Percentiles rank a stretch among this genome's conserved stretches.
Evolutionary conservation across 1,140 invertebrate species (phyloP).

Genomic region (Vollenhovia emeryi): DNA sequence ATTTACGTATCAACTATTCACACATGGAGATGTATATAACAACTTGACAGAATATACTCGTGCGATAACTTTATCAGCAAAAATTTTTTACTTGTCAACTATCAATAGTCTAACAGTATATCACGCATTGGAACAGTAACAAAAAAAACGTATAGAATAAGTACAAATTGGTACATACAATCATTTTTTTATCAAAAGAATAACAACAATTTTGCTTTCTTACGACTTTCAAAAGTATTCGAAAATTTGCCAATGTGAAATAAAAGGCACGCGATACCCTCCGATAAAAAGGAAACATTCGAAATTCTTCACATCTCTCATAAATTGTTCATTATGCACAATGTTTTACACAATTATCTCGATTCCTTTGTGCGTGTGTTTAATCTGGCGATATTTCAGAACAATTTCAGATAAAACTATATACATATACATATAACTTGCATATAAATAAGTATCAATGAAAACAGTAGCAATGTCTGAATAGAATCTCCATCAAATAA

Average conservation of each 20-base stretch:
- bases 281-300: not conserved
- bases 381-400: slow-evolving; percentile 53
- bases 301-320: not conserved
- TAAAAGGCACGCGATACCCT: slow-evolving; percentile 10
- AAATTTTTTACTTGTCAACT: slow-evolving; percentile 55
- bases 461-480: not conserved
- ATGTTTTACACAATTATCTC: slow-evolving; percentile 19
- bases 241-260: slow-evolving; percentile 18
- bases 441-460: not conserved
- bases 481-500: not conserved
- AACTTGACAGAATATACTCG: slow-evolving; percentile 62
- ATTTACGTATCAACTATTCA: slow-evolving; percentile 56
- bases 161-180: not conserved
- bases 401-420: not conserved
- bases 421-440: not conserved
- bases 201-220: not conserved
- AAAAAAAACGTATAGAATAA: slow-evolving; percentile 6
- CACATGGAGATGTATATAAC: slow-evolving; percentile 55
- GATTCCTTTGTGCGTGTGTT: slow-evolving; percentile 54
- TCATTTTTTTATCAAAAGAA: slow-evolving; percentile 13
- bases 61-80: slow-evolving; percentile 54
- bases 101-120: slow-evolving; percentile 59
- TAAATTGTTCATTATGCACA: not conserved
- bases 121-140: slow-evolving; percentile 19
- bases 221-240: not conserved